Conservation (phyloP, 2,113 vertebrate genomes). For the Gopherus evgoodei region DNA sequence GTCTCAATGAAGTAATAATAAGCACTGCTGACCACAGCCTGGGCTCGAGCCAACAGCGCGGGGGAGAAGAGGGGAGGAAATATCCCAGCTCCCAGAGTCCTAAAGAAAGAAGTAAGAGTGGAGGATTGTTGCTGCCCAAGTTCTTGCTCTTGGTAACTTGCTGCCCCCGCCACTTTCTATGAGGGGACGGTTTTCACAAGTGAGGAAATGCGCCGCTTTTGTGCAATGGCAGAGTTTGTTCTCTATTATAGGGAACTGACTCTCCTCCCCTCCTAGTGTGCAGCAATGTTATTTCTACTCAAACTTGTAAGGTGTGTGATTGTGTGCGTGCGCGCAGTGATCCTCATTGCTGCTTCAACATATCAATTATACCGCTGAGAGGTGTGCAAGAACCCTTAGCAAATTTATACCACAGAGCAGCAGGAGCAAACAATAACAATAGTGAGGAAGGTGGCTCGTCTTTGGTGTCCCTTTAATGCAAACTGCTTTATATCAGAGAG, state of each 20-base stretch:
- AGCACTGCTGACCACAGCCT: conserved; percentile 67
- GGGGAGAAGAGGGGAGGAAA: conserved; percentile 30
- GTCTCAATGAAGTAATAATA: conserved; percentile 77
- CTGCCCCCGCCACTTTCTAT: not conserved
- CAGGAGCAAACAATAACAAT: not conserved
- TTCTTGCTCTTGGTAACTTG: conserved; percentile 75
- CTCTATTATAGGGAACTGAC: conserved; percentile 63
- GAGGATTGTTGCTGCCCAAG: conserved; percentile 63
- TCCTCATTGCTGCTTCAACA: conserved; percentile 25
- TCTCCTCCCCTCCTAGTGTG: conserved; percentile 73
- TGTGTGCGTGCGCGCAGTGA: conserved; percentile 15
- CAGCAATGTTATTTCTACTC: conserved; percentile 58
- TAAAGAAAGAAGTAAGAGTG: conserved; percentile 35
- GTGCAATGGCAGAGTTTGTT: conserved; percentile 76
- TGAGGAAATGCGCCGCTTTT: conserved; percentile 69
- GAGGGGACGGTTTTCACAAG: conserved; percentile 60
- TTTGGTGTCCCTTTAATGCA: not conserved
- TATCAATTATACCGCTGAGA: conserved; percentile 25
- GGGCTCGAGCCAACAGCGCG: conserved; percentile 58
- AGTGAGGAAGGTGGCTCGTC: not conserved
- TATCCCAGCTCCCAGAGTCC: conserved; percentile 45
- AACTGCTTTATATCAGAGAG: not conserved
- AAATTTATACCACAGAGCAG: not conserved
- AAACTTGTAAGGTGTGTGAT: conserved; percentile 68
- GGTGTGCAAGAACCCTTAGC: not conserved